Base-by-base conservation (phyloP, 2,113 vertebrate genomes). In the Hyperoodon ampullatus region DNA sequence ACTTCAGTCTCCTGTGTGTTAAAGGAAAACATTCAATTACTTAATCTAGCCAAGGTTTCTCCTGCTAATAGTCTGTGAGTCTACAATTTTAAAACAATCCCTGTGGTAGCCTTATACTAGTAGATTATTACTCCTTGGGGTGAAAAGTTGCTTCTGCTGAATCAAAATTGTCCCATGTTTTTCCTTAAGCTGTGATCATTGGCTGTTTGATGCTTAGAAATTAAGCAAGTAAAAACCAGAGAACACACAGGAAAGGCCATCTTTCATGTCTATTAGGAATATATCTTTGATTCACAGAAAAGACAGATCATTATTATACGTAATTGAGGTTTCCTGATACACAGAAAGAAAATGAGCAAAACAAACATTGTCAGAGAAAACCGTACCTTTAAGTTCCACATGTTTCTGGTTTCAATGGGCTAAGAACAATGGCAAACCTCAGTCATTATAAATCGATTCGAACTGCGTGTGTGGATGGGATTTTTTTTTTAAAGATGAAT, bases 261-360 rank as follows among this genome's bases (percentile, higher is more conserved):
- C 68, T 95, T 96, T 97, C 94, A 93, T 71, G 15, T 95, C 63
- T 92, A 44, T 63, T 81, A 84, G 24, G n/a, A 85, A 96, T 66
- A 26, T 0, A 0, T n/a, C 6, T 61, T 96, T 88, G 70, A 89
- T 65, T 94, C 72, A 21, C 28, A 93, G 74, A 95, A 81, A 50
- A 96, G 24, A 26, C 83, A 10, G 0, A 1, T 82, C 55, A 19
- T 83, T 94, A 61, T 53, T 94, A 50, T 28, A 63, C 53, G 50
- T 94, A 4, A 82, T 86, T 93, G 63, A 44, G 91, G 92, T 96
- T 90, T 93, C 42, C 78, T 74, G 35, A 92, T 72, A 91, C 74
- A n/a, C 90, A 91, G 90, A 95, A 96, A 94, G 84, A 94, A 97
- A 97, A 60, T 39, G 80, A 74, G 39, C 42, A 28, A 42, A 61